phyloP scores from a whole-genome alignment of 2,797 vertebrate genomes.

The Myripristis murdjan region DNA sequence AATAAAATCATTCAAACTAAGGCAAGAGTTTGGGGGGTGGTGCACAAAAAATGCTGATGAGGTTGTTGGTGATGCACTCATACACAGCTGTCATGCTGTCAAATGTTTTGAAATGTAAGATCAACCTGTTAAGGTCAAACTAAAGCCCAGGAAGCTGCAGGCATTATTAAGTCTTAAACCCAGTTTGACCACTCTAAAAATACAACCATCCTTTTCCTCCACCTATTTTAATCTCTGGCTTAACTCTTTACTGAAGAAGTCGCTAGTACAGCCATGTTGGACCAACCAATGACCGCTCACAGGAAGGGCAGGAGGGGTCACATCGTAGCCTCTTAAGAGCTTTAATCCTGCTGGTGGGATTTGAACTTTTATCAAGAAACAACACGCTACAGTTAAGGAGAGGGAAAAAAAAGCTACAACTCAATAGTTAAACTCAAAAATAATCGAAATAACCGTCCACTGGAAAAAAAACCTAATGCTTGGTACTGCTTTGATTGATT shows the following conservation, averaged over 20 bases:
- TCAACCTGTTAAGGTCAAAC: neutral
- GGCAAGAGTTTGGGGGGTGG: no score
- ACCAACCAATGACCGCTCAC: constrained; percentile 11
- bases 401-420: no score
- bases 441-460: no score
- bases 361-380: constrained; percentile 32
- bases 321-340: constrained; percentile 30
- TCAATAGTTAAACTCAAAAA: no score
- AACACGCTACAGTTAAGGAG: neutral
- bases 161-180: constrained; percentile 13
- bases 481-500: no score
- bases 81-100: neutral
- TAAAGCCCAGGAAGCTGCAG: constrained; percentile 5
- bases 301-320: constrained; percentile 32
- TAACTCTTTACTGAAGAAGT: constrained; percentile 43
- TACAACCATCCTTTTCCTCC: constrained; percentile 43
- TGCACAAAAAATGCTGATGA: no score
- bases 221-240: constrained; percentile 61
- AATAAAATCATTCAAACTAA: no score
- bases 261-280: constrained; percentile 28
- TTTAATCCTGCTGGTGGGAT: constrained; percentile 28
- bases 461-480: no score
- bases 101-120: neutral
- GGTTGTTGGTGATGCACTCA: neutral
- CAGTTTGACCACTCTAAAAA: constrained; percentile 55